Evolutionary conservation across 1,140 invertebrate genomes (phyloP).

Genomic region (Mizuhopecten yessoensis): DNA sequence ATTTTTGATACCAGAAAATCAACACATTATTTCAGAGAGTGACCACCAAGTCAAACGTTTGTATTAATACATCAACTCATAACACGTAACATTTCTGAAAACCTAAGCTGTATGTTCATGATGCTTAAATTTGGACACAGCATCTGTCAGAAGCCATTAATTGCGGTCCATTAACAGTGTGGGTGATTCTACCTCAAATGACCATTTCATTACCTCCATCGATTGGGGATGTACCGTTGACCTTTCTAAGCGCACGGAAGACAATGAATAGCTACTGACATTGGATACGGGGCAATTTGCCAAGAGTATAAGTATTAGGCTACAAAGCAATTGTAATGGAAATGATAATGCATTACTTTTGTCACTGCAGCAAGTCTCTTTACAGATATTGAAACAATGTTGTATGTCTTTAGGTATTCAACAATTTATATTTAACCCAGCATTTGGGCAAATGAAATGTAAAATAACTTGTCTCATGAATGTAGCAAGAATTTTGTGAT

Average conservation of each 20-base stretch:
- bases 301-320: neutral
- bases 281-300: neutral
- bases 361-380: neutral
- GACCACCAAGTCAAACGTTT: no score
- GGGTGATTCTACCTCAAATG: neutral
- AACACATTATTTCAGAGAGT: no score
- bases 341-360: neutral
- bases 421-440: no score
- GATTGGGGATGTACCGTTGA: neutral
- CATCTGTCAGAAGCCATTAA: neutral
- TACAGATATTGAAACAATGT: neutral
- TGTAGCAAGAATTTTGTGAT: no score
- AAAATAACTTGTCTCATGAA: no score
- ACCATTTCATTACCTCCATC: neutral
- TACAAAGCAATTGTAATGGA: neutral
- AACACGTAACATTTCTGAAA: no score
- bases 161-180: neutral
- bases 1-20: no score
- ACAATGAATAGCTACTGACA: neutral
- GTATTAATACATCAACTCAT: no score
- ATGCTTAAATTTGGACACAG: no score
- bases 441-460: no score
- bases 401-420: no score
- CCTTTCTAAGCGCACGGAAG: neutral
- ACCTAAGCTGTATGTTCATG: no score